These are phyloP conservation scores for Opisthograptis luteolata DNA, from an alignment of 2,888 invertebrate species.

Conservation along the genomic window DNA sequence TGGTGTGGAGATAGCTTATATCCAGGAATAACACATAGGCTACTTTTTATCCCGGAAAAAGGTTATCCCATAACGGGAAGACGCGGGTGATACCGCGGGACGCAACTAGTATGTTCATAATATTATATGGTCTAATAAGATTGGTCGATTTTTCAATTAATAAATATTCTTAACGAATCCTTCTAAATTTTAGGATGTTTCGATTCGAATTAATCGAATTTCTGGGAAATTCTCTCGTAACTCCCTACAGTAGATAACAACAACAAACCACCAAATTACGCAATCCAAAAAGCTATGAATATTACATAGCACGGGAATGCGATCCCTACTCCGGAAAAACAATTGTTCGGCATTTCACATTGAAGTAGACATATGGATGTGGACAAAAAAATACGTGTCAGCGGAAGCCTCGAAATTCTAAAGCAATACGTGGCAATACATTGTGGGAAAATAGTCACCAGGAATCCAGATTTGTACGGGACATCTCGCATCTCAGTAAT, in stretches of 20 bases:
- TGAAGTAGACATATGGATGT: constrained; percentile 45
- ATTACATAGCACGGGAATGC: constrained; percentile 25
- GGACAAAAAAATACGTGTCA: constrained; percentile 43
- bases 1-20: too few relatives aligned
- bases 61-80: too few relatives aligned
- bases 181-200: too few relatives aligned
- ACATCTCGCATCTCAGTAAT: background rate
- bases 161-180: too few relatives aligned
- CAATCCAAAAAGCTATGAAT: constrained; percentile 23
- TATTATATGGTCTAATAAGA: too few relatives aligned
- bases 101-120: too few relatives aligned
- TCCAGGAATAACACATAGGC: too few relatives aligned
- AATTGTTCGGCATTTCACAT: constrained; percentile 34
- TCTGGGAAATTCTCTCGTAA: too few relatives aligned
- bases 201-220: too few relatives aligned
- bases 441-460: constrained; percentile 11
- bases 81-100: too few relatives aligned
- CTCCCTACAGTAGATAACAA: constrained; percentile 11
- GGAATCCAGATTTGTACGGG: background rate
- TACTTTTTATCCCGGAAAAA: too few relatives aligned
- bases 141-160: too few relatives aligned
- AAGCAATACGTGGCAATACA: constrained; percentile 44
- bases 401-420: constrained; percentile 43
- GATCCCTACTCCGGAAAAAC: constrained; percentile 41
- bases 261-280: constrained; percentile 31